Conservation (phyloP, 2,113 vertebrate species). For the Carollia perspicillata region DNA sequence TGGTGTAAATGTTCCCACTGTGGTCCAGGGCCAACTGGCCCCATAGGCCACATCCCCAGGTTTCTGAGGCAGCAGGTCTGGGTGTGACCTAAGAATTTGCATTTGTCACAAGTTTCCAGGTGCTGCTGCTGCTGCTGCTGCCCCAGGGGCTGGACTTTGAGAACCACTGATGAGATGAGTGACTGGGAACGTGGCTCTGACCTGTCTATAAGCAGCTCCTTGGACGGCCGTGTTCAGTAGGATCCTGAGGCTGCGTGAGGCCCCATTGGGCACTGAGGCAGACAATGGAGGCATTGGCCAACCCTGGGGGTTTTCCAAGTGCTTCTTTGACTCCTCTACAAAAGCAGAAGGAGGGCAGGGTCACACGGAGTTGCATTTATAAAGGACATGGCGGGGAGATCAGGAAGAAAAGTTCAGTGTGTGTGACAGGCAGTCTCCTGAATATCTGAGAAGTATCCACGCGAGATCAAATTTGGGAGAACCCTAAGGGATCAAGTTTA, state of each 20-base stretch:
- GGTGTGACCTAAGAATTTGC: background rate
- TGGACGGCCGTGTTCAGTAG: background rate
- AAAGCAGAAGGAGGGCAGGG: background rate
- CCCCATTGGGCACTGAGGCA: no score
- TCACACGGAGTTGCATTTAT: background rate
- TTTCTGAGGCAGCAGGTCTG: background rate
- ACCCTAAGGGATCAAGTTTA: background rate
- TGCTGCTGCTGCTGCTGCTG: no score
- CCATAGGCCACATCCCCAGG: background rate
- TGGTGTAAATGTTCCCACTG: background rate
- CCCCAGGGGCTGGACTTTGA: background rate
- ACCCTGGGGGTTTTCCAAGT: background rate
- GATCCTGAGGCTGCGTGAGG: background rate
- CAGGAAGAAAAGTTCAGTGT: fast-evolving
- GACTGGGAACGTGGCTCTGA: background rate
- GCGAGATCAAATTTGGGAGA: background rate
- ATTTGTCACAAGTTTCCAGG: background rate
- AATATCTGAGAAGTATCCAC: fast-evolving
- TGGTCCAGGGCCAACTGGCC: background rate
- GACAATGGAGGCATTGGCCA: fast-evolving
- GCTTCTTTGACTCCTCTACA: background rate
- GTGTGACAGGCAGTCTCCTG: no score
- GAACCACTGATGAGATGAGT: background rate
- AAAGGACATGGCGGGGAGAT: background rate
- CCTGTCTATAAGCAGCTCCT: no score